Evolutionary conservation across 23 tunicate species (phyloP).

Genomic region (Trididemnum miniatum): DNA sequence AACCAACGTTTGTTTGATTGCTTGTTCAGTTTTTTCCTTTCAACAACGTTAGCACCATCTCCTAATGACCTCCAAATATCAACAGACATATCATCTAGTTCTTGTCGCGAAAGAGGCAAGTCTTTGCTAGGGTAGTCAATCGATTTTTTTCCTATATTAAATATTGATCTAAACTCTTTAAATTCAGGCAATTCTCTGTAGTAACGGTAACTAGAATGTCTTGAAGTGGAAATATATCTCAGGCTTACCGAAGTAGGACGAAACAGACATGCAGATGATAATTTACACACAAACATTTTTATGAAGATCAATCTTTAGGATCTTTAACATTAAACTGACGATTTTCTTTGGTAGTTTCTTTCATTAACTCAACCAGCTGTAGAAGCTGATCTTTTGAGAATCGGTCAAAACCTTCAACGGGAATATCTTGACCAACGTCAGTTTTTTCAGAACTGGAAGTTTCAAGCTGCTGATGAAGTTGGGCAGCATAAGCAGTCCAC

Average conservation of each 20-base stretch:
- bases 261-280: too few species aligned
- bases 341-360: slow-evolving; percentile 73
- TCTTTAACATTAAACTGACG: slow-evolving; percentile 71
- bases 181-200: background rate
- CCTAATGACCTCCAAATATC: background rate
- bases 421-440: slow-evolving; percentile 55
- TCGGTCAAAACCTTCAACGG: slow-evolving; percentile 42
- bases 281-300: background rate
- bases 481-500: slow-evolving; percentile 77
- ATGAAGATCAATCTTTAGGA: too few species aligned
- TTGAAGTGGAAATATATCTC: background rate
- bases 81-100: background rate
- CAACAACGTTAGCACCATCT: too few species aligned
- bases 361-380: slow-evolving; percentile 93
- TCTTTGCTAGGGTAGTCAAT: background rate
- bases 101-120: background rate
- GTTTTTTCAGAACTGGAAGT: background rate
- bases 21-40: too few species aligned
- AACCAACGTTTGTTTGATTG: too few species aligned
- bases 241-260: too few species aligned
- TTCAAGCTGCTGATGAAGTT: slow-evolving; percentile 57
- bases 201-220: background rate
- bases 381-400: slow-evolving; percentile 81
- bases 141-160: background rate
- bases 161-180: background rate